A percentile compares a stretch with the other conserved stretches of the same genome.
Conservation (phyloP, 2,113 vertebrate genomes). For the Elachura formosa region DNA sequence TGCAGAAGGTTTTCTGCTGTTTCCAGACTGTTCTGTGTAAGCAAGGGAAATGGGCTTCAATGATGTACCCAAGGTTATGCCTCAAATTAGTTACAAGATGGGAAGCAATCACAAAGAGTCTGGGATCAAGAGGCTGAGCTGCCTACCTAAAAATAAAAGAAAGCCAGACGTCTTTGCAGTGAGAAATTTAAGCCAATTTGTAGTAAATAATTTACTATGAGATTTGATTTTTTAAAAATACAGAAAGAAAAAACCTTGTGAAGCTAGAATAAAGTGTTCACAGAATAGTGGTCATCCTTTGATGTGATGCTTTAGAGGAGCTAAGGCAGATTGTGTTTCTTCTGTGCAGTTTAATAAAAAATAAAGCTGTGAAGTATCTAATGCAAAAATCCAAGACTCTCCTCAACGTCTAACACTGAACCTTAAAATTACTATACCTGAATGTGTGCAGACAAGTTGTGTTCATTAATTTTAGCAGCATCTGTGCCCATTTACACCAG, state of each 20-base stretch:
- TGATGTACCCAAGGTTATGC: not conserved
- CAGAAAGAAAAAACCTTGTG: not conserved
- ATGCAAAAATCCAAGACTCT: not conserved
- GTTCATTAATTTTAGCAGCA: not conserved
- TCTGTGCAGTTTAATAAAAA: not conserved
- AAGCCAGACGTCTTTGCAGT: not conserved
- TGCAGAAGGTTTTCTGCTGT: not conserved
- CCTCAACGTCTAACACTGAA: not conserved
- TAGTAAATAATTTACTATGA: not conserved
- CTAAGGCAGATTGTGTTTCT: not conserved
- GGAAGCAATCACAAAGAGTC: not conserved
- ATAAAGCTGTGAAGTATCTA: not conserved
- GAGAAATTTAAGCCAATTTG: not conserved
- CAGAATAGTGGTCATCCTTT: not conserved
- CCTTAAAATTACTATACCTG: not conserved
- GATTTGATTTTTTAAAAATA: not conserved
- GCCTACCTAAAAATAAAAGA: not conserved
- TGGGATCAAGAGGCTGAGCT: accelerated
- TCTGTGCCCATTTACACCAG: not conserved
- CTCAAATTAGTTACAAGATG: not conserved
- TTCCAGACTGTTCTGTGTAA: not conserved
- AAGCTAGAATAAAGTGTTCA: not conserved
- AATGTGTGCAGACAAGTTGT: not conserved
- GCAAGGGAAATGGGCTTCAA: not conserved
- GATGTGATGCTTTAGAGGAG: not conserved